phyloP scores from a whole-genome alignment of 2,888 invertebrate species.

The Plusia festucae region DNA sequence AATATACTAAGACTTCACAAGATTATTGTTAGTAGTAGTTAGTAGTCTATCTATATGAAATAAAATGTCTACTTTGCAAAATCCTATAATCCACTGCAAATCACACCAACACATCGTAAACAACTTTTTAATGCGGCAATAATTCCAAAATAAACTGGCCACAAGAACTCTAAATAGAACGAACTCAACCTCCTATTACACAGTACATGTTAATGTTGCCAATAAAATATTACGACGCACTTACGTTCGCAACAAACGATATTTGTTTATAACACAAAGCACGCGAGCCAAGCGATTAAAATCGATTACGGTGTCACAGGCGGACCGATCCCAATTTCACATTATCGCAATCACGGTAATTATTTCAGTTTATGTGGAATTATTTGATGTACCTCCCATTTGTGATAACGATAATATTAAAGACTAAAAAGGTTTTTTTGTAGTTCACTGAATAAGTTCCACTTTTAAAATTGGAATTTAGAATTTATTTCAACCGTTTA shows the following conservation, averaged over 20 bases:
- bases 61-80: too few species aligned
- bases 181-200: constrained; percentile 25
- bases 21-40: too few species aligned
- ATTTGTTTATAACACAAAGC: constrained; percentile 47
- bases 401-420: constrained; percentile 14
- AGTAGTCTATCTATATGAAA: too few species aligned
- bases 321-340: constrained; percentile 33
- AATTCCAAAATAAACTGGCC: background rate
- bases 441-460: constrained; percentile 16
- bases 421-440: constrained; percentile 7
- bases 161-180: constrained; percentile 23
- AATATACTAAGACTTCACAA: too few species aligned
- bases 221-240: constrained; percentile 50
- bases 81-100: too few species aligned
- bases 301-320: constrained; percentile 49
- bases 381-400: constrained; percentile 31
- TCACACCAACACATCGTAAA: background rate
- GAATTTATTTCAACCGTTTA: constrained; percentile 25
- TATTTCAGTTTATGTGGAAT: constrained; percentile 35
- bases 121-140: background rate
- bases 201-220: constrained; percentile 29
- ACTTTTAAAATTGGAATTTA: constrained; percentile 25
- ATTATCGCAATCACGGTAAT: constrained; percentile 47
- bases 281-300: constrained; percentile 48
- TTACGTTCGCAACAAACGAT: constrained; percentile 26